Evolutionary conservation across 2,888 invertebrate species (phyloP).

Genomic region (Hetaerina titia): DNA sequence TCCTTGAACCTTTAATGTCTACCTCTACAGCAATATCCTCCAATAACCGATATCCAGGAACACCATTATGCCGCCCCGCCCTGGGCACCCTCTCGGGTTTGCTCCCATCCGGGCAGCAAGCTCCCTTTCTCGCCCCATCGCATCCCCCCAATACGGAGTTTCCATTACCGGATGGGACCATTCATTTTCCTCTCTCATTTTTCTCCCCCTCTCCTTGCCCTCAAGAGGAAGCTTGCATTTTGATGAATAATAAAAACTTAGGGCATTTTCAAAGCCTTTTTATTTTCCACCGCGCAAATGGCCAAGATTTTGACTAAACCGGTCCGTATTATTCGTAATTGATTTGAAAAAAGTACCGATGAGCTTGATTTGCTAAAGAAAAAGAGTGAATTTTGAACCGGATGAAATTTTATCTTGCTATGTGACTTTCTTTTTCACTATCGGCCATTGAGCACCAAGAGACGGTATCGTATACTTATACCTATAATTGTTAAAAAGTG

Average conservation of each 20-base stretch:
- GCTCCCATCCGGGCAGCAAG: neutral
- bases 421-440: neutral
- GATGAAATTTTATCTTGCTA: neutral
- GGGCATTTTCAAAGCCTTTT: neutral
- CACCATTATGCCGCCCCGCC: neutral
- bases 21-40: slow-evolving; percentile 17
- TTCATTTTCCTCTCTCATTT: neutral
- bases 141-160: neutral
- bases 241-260: slow-evolving; percentile 11
- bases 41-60: slow-evolving; percentile 27
- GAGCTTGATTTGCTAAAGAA: neutral
- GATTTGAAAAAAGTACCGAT: neutral
- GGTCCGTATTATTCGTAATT: neutral
- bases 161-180: slow-evolving; percentile 13
- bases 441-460: neutral
- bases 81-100: neutral
- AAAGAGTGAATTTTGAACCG: neutral
- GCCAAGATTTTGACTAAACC: neutral
- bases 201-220: neutral
- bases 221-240: neutral
- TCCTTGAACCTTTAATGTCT: neutral
- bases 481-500: too few relatives aligned
- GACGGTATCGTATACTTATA: neutral
- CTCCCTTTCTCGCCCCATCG: neutral
- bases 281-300: neutral